phyloP scores from a whole-genome alignment of 2,797 vertebrate genomes.

The Artibeus jamaicensis region DNA sequence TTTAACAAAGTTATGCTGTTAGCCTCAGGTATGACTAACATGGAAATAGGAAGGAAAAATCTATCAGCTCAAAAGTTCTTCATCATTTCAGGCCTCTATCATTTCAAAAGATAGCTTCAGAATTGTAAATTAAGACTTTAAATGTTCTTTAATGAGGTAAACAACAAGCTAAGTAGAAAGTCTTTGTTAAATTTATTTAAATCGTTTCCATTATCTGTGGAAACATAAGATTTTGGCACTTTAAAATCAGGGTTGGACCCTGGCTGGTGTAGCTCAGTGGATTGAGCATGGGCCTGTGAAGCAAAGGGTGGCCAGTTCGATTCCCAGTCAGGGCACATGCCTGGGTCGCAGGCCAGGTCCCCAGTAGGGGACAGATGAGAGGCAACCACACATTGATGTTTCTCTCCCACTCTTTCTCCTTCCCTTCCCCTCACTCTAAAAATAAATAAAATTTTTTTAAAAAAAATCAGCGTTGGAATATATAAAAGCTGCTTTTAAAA shows the following conservation, averaged over 20 bases:
- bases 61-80: background rate
- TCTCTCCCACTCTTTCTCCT: no score
- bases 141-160: background rate
- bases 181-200: background rate
- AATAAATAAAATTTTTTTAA: no score
- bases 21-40: background rate
- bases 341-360: no score
- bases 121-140: background rate
- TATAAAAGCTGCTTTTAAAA: slow-evolving; percentile 12
- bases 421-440: no score
- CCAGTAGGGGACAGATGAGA: no score
- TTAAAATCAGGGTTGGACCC: background rate
- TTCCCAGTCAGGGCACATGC: no score
- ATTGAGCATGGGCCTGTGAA: no score
- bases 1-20: background rate
- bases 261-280: no score
- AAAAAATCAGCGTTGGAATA: background rate
- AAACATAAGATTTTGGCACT: background rate
- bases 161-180: background rate
- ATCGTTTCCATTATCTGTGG: background rate
- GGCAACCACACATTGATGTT: no score
- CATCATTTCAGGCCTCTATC: background rate
- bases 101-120: background rate
- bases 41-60: background rate
- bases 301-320: no score